Evolutionary conservation across 2,888 invertebrate species (phyloP).

Genomic region (Synergus laeviventris): DNA sequence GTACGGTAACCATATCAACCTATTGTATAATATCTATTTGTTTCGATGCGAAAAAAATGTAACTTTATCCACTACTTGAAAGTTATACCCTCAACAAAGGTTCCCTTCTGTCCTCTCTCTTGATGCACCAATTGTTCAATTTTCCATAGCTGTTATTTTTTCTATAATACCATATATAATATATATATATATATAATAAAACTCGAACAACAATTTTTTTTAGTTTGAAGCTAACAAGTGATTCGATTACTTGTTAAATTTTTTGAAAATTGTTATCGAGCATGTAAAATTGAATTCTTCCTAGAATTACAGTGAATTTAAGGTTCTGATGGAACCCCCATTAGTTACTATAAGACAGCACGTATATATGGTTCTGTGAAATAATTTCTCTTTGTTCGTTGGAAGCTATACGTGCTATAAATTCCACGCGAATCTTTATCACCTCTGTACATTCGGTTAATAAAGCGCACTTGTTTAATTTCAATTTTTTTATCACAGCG

Average conservation of each 20-base stretch:
- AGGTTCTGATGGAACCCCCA: too few relatives aligned
- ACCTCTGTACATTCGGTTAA: constrained; percentile 55
- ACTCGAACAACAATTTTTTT: neutral
- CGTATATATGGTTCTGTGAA: constrained; percentile 56
- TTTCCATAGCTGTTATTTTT: too few relatives aligned
- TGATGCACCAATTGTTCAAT: too few relatives aligned
- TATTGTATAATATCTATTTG: too few relatives aligned
- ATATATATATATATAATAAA: too few relatives aligned
- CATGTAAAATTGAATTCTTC: neutral
- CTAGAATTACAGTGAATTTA: neutral
- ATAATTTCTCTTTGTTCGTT: constrained; percentile 10
- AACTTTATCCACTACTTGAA: too few relatives aligned
- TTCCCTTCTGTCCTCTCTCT: too few relatives aligned
- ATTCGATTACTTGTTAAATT: neutral
- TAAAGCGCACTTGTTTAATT: constrained; percentile 60
- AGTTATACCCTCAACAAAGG: too few relatives aligned
- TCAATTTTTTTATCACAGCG: constrained; percentile 57
- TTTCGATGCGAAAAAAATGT: too few relatives aligned
- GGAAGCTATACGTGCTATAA: constrained; percentile 51
- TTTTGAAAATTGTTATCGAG: neutral
- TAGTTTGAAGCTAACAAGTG: too few relatives aligned
- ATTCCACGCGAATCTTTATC: constrained; percentile 58
- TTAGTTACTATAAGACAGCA: neutral
- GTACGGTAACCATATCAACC: too few relatives aligned
- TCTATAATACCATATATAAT: too few relatives aligned